Base-by-base conservation (phyloP, 2,888 invertebrate genomes). In the Epiblema foenella region DNA sequence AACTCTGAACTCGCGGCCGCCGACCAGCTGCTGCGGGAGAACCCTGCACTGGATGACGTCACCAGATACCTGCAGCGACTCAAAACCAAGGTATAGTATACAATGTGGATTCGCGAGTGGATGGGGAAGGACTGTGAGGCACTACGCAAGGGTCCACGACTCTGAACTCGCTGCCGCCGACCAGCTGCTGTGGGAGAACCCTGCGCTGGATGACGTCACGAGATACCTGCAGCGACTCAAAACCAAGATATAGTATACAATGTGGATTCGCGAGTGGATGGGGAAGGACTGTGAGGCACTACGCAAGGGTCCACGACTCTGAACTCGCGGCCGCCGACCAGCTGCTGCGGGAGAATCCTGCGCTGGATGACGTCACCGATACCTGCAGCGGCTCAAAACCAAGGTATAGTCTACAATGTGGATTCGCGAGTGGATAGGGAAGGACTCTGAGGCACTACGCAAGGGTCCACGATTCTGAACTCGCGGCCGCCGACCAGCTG, bases 61-160 rank as follows among this genome's bases (percentile, higher is more conserved):
- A 95, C 96, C 68, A 94, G 95, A 79, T 96, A 95, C 83, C 91
- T 96, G 77, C 95, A 95, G 85, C 94, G 95, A 67, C 91, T 96
- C 74, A 96, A 96, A 86, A 93, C 91, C 68, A 95, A 95, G 89
- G 94, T 95, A 52, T 94, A 77, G 10, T 12, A 24, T 24, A 5
- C 56, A 71, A 67, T 71, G 96, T 89, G 95, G 96, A 9, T 96
- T 96, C 88, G 95, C 96, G 76, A 95, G 96, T 78, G 96, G 96
- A 58, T 96, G 96, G 96, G 96, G 96, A 74, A 94, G 96, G 76
- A 95, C 96, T 84, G 96, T 96, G 74, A 94, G 96, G 93, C 96
- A 96, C 88, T 93, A 96, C 75, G 95, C 95, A 62, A 93, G 96
- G 74, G 96, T 96, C 85, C 96, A 96, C 87, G 96, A 95, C 85